Evolutionary conservation across 2,888 invertebrate species (phyloP).

Genomic region (Tachina grossa): DNA sequence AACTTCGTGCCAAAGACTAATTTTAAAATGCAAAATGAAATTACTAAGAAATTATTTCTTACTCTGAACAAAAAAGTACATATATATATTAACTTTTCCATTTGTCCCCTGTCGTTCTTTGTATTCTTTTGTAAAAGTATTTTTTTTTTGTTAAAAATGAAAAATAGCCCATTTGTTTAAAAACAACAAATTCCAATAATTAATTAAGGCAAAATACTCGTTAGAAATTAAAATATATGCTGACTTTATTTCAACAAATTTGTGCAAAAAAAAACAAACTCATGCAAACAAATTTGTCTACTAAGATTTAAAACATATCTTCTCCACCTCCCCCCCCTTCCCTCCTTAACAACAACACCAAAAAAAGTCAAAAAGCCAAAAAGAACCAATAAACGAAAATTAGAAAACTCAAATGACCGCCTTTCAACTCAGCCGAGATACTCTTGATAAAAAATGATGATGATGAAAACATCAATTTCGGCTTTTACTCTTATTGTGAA

Average conservation of each 20-base stretch:
- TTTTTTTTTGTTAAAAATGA: background rate
- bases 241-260: background rate
- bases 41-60: slow-evolving; percentile 49
- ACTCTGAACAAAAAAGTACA: background rate
- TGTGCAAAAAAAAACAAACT: background rate
- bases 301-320: background rate
- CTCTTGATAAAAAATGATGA: slow-evolving; percentile 18
- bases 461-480: slow-evolving; percentile 15
- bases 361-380: slow-evolving; percentile 1
- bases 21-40: background rate
- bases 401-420: slow-evolving; percentile 9
- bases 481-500: slow-evolving; percentile 1
- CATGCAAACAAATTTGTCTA: slow-evolving; percentile 15
- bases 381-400: background rate
- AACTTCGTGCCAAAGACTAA: no score
- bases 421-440: slow-evolving; percentile 1
- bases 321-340: background rate
- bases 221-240: background rate
- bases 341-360: background rate
- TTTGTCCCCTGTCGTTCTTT: no score
- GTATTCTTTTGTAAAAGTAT: background rate
- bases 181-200: slow-evolving; percentile 25
- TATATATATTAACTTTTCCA: background rate
- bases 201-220: slow-evolving; percentile 46
- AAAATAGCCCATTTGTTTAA: slow-evolving; percentile 17